phyloP scores from a whole-genome alignment of 2,797 vertebrate genomes.

The Argentina silus region DNA sequence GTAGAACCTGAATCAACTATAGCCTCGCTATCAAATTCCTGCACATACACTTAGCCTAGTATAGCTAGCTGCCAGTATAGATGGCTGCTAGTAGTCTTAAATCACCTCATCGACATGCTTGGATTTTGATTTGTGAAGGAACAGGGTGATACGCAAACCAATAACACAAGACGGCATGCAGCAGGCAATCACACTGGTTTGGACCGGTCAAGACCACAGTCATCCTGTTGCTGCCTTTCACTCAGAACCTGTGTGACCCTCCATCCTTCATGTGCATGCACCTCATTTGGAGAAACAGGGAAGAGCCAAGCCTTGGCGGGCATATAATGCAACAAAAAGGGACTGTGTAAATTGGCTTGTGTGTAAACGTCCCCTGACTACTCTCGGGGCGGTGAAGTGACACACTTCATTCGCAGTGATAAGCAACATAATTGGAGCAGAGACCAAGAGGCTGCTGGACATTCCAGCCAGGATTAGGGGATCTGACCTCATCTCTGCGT shows the following conservation, averaged over 20 bases:
- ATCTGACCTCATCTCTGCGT: conserved; percentile 35
- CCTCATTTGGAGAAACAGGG: neutral
- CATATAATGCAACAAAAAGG: neutral
- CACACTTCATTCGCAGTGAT: conserved; percentile 11
- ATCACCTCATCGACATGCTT: too few relatives aligned
- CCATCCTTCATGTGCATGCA: neutral
- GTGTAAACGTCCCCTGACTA: conserved; percentile 1
- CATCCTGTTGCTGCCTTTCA: too few relatives aligned
- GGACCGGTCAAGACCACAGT: too few relatives aligned
- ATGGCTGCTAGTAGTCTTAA: too few relatives aligned
- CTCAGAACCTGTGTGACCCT: too few relatives aligned
- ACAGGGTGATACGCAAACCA: too few relatives aligned
- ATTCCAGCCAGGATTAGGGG: conserved; percentile 39
- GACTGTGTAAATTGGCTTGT: neutral
- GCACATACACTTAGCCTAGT: too few relatives aligned
- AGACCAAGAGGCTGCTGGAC: conserved; percentile 19
- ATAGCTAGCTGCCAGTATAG: too few relatives aligned
- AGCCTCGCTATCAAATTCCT: neutral
- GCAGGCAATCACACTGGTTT: too few relatives aligned
- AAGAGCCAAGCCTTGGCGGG: neutral
- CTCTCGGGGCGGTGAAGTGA: neutral
- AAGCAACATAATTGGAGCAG: conserved; percentile 20
- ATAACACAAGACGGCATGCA: too few relatives aligned
- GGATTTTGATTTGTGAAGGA: too few relatives aligned
- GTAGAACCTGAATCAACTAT: conserved; percentile 1